A percentile compares a stretch with the other conserved stretches of the same genome.
These are phyloP conservation scores for Ophiothrix spiculata DNA, from an alignment of 35 echinoderm and acorn worm species.

Conservation along the genomic window DNA sequence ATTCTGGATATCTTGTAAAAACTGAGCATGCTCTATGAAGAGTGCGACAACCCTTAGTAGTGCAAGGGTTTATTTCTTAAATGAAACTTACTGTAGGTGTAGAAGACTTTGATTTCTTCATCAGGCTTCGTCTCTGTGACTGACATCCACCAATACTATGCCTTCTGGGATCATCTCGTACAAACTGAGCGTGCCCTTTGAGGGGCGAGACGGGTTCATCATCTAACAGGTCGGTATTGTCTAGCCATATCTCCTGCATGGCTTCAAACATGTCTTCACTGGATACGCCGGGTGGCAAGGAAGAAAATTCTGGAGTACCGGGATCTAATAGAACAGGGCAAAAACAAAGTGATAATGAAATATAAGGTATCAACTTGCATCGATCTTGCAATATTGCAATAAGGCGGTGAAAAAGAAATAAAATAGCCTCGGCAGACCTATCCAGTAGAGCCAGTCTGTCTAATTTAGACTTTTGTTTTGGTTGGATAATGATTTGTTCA, in stretches of 20 bases:
- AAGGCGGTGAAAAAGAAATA: too few species aligned
- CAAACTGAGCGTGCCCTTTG: not conserved
- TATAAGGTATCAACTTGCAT: too few species aligned
- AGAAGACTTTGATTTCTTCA: not conserved
- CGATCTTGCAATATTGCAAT: too few species aligned
- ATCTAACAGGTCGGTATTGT: not conserved
- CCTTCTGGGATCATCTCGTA: slow-evolving; percentile 40
- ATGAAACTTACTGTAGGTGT: slow-evolving; percentile 7
- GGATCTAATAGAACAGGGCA: not conserved
- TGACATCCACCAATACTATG: slow-evolving; percentile 61
- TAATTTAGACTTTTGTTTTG: too few species aligned
- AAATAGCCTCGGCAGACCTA: too few species aligned
- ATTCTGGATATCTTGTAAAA: too few species aligned
- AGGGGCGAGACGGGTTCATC: not conserved
- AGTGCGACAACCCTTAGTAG: too few species aligned
- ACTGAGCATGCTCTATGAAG: too few species aligned
- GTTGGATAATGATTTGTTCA: too few species aligned
- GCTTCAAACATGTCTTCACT: not conserved
- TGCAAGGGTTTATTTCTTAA: too few species aligned
- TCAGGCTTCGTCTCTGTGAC: slow-evolving; percentile 15
- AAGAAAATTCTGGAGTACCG: not conserved
- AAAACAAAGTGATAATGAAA: not conserved
- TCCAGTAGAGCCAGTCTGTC: too few species aligned
- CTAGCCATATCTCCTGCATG: not conserved
- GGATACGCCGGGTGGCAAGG: not conserved